A percentile compares a stretch with the other conserved stretches of the same genome.
Conservation (phyloP, 2,888 invertebrate genomes). For the Hypselothyrea guttata region DNA sequence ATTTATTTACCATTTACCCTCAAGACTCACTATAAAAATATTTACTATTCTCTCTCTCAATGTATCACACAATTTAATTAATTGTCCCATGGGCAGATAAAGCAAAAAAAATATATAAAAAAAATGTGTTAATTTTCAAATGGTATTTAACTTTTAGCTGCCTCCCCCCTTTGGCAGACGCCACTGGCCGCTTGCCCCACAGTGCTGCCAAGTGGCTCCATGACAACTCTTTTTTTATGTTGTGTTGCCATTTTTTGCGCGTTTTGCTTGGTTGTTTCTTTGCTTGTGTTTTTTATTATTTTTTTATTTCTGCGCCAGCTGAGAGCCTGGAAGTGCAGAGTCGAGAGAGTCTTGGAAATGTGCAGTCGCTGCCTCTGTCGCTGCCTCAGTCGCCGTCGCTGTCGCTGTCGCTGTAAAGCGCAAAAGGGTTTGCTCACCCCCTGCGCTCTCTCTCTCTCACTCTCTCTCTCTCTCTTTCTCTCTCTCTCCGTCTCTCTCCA, state of each 20-base stretch:
- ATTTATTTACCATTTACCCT: no score
- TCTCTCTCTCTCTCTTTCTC: neutral
- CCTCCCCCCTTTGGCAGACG: neutral
- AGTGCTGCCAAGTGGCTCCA: slow-evolving; percentile 38
- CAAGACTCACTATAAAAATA: no score
- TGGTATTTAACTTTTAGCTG: neutral
- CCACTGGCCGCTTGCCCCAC: slow-evolving; percentile 18
- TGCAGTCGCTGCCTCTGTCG: slow-evolving; percentile 37
- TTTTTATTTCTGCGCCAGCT: slow-evolving; percentile 26
- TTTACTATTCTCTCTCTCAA: no score
- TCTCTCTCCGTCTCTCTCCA: slow-evolving; percentile 9
- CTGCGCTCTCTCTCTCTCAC: neutral
- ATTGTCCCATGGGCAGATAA: no score
- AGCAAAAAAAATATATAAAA: no score
- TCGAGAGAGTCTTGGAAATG: slow-evolving; percentile 51
- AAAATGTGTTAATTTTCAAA: no score
- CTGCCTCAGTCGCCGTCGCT: slow-evolving; percentile 36
- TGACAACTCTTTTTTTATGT: slow-evolving; percentile 65
- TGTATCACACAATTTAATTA: no score
- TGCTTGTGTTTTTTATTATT: slow-evolving; percentile 14
- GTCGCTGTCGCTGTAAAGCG: slow-evolving; percentile 8
- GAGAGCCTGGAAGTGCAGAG: slow-evolving; percentile 63
- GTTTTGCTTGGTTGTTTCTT: slow-evolving; percentile 11
- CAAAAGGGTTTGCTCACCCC: slow-evolving; percentile 19
- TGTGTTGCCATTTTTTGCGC: neutral